Conservation (phyloP, 2,888 invertebrate genomes). For the Caenorhabditis zanzibari region DNA sequence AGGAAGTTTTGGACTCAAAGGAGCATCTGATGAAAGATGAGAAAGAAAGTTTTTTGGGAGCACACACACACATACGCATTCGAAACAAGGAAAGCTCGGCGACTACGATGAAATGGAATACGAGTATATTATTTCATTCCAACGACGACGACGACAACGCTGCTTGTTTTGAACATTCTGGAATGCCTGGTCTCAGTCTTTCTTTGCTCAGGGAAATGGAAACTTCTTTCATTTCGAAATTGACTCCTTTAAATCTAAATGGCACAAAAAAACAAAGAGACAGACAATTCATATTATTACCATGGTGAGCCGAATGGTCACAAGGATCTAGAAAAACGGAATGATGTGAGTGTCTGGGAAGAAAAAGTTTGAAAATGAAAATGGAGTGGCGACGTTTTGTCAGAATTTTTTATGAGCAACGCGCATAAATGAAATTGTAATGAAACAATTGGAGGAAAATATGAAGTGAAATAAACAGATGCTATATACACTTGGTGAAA, state of each 20-base stretch:
- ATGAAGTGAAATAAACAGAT: slow-evolving; percentile 28
- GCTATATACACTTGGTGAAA: slow-evolving; percentile 8
- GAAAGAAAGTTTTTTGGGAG: slow-evolving; percentile 56
- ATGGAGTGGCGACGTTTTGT: slow-evolving; percentile 4
- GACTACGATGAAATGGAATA: slow-evolving; percentile 62
- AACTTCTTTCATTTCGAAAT: slow-evolving; percentile 17
- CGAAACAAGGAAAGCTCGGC: slow-evolving; percentile 53
- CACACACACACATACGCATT: slow-evolving; percentile 50
- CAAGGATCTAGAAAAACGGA: background rate
- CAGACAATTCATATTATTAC: slow-evolving; percentile 21
- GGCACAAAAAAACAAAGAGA: background rate
- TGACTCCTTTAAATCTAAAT: slow-evolving; percentile 13
- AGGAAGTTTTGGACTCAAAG: slow-evolving; percentile 53
- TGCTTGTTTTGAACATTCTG: slow-evolving; percentile 60
- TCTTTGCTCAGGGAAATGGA: background rate
- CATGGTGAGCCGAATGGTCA: slow-evolving; percentile 39
- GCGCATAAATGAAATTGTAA: slow-evolving; percentile 23
- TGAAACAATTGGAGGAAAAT: slow-evolving; percentile 40
- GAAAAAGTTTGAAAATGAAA: background rate
- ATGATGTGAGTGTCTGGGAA: slow-evolving; percentile 42
- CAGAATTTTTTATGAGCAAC: slow-evolving; percentile 25
- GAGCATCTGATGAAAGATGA: slow-evolving; percentile 65
- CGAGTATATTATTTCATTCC: slow-evolving; percentile 59
- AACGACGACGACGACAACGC: slow-evolving; percentile 17
- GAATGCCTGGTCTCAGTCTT: slow-evolving; percentile 2